These are phyloP conservation scores for Trachops cirrhosus DNA, from an alignment of 2,797 vertebrate genomes.

Conservation along the genomic window DNA sequence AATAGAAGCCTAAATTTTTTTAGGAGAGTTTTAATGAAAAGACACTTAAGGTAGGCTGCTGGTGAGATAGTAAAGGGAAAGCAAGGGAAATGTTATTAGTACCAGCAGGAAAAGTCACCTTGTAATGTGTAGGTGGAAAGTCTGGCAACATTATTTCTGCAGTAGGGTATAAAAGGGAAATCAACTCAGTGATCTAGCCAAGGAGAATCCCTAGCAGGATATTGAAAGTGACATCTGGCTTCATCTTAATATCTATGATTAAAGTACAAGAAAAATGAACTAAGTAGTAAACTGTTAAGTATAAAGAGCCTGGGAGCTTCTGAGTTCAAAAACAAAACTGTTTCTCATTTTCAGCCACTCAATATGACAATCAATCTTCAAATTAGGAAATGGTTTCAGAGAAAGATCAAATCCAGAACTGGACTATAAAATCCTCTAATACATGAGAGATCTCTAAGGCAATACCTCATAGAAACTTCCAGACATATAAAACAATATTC, in stretches of 20 bases:
- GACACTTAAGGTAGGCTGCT: not conserved
- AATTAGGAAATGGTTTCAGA: not conserved
- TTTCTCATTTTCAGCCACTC: not conserved
- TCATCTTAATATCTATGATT: not conserved
- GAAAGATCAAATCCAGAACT: not conserved
- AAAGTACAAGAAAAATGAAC: not conserved
- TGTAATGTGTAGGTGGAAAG: not conserved
- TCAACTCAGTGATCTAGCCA: not conserved
- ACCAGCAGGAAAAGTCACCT: not conserved
- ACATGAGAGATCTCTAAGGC: not conserved
- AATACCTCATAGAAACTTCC: not conserved
- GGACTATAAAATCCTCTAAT: not conserved
- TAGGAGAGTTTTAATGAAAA: not conserved
- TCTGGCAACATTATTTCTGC: not conserved
- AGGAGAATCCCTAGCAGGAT: not conserved
- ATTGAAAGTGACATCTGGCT: not conserved
- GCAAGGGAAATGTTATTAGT: not conserved
- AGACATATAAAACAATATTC: not conserved
- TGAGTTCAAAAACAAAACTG: conserved; percentile 6
- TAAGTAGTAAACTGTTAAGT: not conserved
- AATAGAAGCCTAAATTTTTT: not conserved
- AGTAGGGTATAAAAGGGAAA: not conserved
- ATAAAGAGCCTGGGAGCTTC: not conserved
- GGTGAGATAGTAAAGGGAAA: not conserved
- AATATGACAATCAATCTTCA: not conserved